phyloP scores from a whole-genome alignment of 2,113 vertebrate species.

The Alethe castanea region DNA sequence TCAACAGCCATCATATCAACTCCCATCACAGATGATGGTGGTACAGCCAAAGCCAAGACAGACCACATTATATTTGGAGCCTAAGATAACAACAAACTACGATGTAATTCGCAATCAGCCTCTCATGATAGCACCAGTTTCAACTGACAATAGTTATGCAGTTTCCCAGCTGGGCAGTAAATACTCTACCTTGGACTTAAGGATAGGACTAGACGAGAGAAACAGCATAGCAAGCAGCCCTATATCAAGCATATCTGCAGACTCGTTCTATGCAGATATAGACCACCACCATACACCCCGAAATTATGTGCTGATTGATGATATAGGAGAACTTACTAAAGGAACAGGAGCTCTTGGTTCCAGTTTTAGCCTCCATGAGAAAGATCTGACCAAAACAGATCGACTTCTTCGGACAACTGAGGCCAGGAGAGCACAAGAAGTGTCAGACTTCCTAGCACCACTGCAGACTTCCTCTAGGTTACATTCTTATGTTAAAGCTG shows the following conservation, averaged over 20 bases:
- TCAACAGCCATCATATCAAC: slow-evolving; percentile 86
- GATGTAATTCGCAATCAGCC: slow-evolving; percentile 94
- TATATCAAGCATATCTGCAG: slow-evolving; percentile 95
- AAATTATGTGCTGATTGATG: slow-evolving; percentile 95
- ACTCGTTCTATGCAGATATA: slow-evolving; percentile 96
- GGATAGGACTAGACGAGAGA: slow-evolving; percentile 91
- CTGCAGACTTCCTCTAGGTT: slow-evolving; percentile 82
- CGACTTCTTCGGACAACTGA: slow-evolving; percentile 88
- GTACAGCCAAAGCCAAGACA: slow-evolving; percentile 91
- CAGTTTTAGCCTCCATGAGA: slow-evolving; percentile 91
- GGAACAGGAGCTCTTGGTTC: slow-evolving; percentile 82
- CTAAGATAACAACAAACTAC: slow-evolving; percentile 93
- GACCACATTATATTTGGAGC: slow-evolving; percentile 86
- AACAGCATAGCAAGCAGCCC: slow-evolving; percentile 93
- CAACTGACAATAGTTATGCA: slow-evolving; percentile 86
- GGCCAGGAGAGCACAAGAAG: slow-evolving; percentile 87
- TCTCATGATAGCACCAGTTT: slow-evolving; percentile 90
- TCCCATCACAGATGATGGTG: slow-evolving; percentile 88
- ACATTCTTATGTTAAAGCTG: slow-evolving; percentile 90
- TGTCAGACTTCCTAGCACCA: slow-evolving; percentile 90
- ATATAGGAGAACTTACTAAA: slow-evolving; percentile 95
- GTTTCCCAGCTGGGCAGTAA: slow-evolving; percentile 89
- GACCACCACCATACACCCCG: slow-evolving; percentile 87
- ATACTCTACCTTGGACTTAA: slow-evolving; percentile 90
- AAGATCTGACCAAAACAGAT: slow-evolving; percentile 92